Evolutionary conservation across 2,888 invertebrate species (phyloP).

Genomic region (Zootermopsis nevadensis): DNA sequence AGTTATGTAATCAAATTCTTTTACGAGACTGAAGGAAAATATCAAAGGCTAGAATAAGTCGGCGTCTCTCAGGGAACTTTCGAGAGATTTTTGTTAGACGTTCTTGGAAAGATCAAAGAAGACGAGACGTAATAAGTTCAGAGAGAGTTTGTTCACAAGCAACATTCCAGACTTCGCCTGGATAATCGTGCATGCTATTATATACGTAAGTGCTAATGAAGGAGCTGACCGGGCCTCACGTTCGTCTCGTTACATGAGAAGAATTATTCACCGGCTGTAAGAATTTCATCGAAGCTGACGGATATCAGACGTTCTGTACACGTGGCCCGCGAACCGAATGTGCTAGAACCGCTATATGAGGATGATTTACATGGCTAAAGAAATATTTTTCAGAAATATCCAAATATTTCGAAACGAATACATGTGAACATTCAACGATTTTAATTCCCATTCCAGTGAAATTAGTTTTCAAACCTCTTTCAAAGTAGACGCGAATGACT

Average conservation of each 20-base stretch:
- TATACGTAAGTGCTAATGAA: not conserved
- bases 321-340: no score
- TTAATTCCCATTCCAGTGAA: no score
- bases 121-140: not conserved
- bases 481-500: no score
- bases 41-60: not conserved
- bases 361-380: no score
- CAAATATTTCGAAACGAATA: no score
- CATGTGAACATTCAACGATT: no score
- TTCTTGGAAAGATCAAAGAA: conserved; percentile 9
- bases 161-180: not conserved
- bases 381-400: no score
- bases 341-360: no score
- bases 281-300: no score
- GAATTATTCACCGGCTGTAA: not conserved
- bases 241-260: not conserved
- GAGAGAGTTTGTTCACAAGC: not conserved
- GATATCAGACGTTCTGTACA: no score
- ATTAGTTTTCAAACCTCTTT: no score
- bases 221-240: not conserved
- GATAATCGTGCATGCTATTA: not conserved
- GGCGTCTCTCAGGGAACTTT: not conserved
- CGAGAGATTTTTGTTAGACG: not conserved
- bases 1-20: conserved; percentile 9
- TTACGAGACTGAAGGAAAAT: not conserved